These are phyloP conservation scores for Acrocephalus scirpaceus DNA, from an alignment of 2,797 vertebrate species.

Conservation along the genomic window DNA sequence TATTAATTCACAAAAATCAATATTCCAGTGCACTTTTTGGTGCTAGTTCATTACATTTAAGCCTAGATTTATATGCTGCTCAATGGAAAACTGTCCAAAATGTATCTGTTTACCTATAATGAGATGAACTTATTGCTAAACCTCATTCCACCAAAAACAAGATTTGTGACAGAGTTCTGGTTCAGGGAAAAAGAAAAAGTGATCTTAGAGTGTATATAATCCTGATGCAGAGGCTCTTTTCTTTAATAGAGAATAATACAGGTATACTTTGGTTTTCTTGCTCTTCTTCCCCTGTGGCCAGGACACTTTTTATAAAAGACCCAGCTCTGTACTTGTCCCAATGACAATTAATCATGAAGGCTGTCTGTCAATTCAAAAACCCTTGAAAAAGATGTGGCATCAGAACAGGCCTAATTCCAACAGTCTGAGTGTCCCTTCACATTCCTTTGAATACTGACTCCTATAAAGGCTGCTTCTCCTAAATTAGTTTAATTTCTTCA, in stretches of 20 bases:
- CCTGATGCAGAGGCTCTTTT: neutral
- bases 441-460: neutral
- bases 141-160: neutral
- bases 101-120: constrained; percentile 16
- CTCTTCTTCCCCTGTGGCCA: neutral
- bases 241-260: neutral
- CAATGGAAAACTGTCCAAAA: constrained; percentile 19
- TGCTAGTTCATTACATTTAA: constrained; percentile 28
- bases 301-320: neutral
- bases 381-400: neutral
- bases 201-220: neutral
- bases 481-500: neutral
- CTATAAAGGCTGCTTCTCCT: neutral
- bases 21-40: constrained; percentile 10
- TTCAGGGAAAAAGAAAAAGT: neutral
- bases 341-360: neutral
- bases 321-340: neutral
- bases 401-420: neutral
- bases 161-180: neutral
- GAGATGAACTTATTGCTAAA: neutral
- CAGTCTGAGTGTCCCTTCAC: neutral
- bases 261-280: neutral
- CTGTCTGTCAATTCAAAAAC: neutral
- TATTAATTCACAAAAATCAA: constrained; percentile 56
- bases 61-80: neutral